Base-by-base conservation (phyloP, 2,113 vertebrate species). In the Pteropus alecto region DNA sequence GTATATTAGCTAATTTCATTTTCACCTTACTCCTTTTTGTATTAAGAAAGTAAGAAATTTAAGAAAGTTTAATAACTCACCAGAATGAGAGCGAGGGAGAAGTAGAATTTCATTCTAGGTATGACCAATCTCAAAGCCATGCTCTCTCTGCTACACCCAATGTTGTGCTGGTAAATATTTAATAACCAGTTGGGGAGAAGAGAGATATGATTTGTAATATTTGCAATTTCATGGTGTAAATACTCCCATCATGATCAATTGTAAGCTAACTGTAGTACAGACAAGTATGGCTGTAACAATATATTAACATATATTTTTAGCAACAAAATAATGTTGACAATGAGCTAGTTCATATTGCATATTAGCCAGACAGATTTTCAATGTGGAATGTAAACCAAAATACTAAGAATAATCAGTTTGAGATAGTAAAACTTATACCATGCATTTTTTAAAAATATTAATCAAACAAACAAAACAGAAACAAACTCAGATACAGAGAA, bases 371-470 rank as follows among this genome's bases (percentile, higher is more conserved):
- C 46, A 91, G 58, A 87, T 54, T 88, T 19, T 51, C 60, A 67
- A 43, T 76, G 18, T 95, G n/a, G 13, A 95, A 56, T 79, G 14
- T 48, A 89, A 79, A 28, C 54, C 73, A 91, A 97, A 90, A 90
- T 90, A 79, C 63, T 54, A 83, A 78, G 38, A 77, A 94, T 92
- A 95, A 60, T 1, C 30, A 35, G 14, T 83, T 68, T 90, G n/a
- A 91, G 68, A 56, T 94, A 16, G 68, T 26, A 88, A 95, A 93
- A 90, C 6, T 46, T 56, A 38, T 18, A 74, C 41, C 6, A 56
- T 12, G 48, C 3, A 4, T 67, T 74, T 70, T 41, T 0, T 6
- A 76, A 60, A 83, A 68, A 61, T 43, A 79, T 65, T 56, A 90
- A 58, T 88, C 33, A 63, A 56, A 78, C 21, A 78, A 56, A 78